Evolutionary conservation across 2,888 invertebrate species (phyloP).

Genomic region (Ectemnius cavifrons): DNA sequence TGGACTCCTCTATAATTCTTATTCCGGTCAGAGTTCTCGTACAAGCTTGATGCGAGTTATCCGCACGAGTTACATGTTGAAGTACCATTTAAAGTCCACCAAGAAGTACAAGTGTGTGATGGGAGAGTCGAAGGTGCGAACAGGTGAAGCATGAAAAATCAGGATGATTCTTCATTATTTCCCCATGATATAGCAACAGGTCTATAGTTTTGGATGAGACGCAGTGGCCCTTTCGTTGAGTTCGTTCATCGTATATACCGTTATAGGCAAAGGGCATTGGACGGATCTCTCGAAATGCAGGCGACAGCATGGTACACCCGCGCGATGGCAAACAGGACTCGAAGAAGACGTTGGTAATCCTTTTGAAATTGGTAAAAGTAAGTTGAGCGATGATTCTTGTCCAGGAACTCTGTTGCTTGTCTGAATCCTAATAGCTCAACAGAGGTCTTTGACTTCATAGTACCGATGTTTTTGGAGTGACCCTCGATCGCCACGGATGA

Average conservation of each 20-base stretch:
- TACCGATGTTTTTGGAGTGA: not conserved
- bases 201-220: conserved; percentile 16
- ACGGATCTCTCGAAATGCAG: conserved; percentile 53
- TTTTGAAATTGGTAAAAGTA: not conserved
- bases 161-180: not conserved
- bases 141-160: not conserved
- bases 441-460: conserved; percentile 4
- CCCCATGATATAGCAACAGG: not conserved
- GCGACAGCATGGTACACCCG: conserved; percentile 16
- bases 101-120: no score
- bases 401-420: not conserved
- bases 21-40: no score
- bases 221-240: conserved; percentile 35
- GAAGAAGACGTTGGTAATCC: conserved; percentile 38
- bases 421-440: not conserved
- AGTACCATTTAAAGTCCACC: no score
- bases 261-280: conserved; percentile 58
- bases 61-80: no score
- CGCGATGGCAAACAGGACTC: conserved; percentile 1
- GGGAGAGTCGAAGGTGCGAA: no score
- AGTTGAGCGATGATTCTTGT: not conserved
- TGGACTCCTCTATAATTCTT: no score
- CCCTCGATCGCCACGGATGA: not conserved
- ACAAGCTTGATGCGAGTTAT: no score
- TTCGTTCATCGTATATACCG: conserved; percentile 51